Conservation (phyloP, 2,113 vertebrate species). For the Mixornis gularis region DNA sequence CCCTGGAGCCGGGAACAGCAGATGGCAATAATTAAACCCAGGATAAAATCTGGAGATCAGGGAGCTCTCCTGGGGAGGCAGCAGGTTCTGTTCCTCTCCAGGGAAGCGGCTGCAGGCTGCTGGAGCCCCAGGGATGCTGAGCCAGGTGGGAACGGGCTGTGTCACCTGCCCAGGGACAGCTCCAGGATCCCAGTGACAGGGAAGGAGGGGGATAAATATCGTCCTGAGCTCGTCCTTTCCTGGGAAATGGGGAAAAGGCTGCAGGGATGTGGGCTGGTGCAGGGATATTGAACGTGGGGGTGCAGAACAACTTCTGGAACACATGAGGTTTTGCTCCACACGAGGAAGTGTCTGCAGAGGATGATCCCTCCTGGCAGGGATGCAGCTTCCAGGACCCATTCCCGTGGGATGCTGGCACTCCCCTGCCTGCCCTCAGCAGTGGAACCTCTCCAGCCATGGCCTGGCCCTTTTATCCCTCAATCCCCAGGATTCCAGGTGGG, state of each 20-base stretch:
- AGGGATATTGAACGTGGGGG: neutral
- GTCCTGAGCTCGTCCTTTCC: accelerated
- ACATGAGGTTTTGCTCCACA: neutral
- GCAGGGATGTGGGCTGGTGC: neutral
- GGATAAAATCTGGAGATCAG: neutral
- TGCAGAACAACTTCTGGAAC: accelerated
- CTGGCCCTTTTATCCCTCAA: neutral
- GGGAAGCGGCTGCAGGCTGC: neutral
- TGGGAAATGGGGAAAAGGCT: neutral
- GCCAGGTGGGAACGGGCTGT: neutral
- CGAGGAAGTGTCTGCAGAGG: accelerated
- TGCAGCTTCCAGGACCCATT: neutral
- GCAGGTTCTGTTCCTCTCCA: neutral
- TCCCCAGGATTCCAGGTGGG: neutral
- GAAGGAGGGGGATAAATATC: neutral
- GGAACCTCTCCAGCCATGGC: accelerated
- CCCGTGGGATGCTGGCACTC: accelerated
- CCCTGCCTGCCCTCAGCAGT: accelerated
- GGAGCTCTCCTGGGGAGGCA: neutral
- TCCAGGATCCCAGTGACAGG: neutral
- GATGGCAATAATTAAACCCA: constrained; percentile 31
- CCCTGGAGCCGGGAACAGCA: neutral
- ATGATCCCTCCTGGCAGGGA: neutral
- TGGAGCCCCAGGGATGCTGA: neutral
- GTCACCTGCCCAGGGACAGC: neutral